Base-by-base conservation (phyloP, 2,113 vertebrate genomes). In the Stercorarius parasiticus region DNA sequence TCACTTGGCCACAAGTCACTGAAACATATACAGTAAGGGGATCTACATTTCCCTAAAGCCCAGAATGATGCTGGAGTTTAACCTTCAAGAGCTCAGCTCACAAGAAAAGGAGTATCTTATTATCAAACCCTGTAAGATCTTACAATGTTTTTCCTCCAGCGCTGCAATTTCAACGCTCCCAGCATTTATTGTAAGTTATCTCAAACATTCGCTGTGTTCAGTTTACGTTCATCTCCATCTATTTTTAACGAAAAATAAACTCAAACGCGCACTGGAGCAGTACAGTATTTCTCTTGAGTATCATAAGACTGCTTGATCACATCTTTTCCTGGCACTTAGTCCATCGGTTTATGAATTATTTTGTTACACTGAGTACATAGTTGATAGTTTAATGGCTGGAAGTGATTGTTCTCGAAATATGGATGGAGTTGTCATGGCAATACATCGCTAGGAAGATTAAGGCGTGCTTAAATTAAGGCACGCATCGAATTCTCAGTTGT, bases 311-410 rank as follows among this genome's bases (percentile, higher is more conserved):
- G 84, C 91, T 58, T 70, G 89, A 73, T 93, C 91, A 70, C 93
- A 70, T 96, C 89, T 95, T 95, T 95, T 95, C 93, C 96, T 95
- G 87, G 95, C 93, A 95, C 71, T 94, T 91, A 89, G 70, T 88
- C 90, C 66, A 34, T 67, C 32, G 86, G 70, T 95, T 95, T 94
- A 94, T 93, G 87, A 94, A 95, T 96, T 96, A 96, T 96, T 96
- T 95, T 93, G 87, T 91, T 97, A 83, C 52, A 5, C 91, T 78
- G 93, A 94, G 95, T 88, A 50, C 95, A 86, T 21, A 82, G 87
- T 78, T 97, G 96, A 96, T 96, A 92, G 86, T 93, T 97, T 96
- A 94, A 96, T 94, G 93, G 86, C 88, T 89, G 77, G 61, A 85
- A 96, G 79, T 59, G 83, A 86, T 94, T 85, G 86, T 96, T 97